Conservation (phyloP, 1,140 invertebrate species). For the Venustaconcha ellipsiformis region DNA sequence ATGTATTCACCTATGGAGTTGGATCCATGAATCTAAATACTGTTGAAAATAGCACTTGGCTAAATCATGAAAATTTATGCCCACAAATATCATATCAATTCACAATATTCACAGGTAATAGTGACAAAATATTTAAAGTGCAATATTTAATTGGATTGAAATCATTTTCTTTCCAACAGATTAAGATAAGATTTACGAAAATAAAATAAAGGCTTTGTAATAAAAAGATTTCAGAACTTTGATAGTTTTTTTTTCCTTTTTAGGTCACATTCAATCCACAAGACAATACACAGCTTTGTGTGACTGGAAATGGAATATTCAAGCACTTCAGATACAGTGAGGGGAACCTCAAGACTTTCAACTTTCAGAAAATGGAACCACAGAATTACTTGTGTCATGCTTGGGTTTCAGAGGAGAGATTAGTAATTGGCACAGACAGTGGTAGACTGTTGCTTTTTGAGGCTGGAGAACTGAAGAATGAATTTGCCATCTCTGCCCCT, state of each 20-base stretch:
- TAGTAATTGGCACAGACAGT: constrained; percentile 81
- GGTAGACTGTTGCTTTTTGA: constrained; percentile 83
- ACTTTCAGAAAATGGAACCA: constrained; percentile 84
- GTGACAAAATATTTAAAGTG: no score
- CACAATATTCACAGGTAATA: no score
- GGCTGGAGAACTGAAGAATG: constrained; percentile 80
- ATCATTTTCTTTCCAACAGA: no score
- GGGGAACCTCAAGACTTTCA: constrained; percentile 83
- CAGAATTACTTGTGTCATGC: constrained; percentile 77
- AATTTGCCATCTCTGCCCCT: constrained; percentile 56
- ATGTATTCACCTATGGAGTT: no score
- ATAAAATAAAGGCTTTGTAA: no score
- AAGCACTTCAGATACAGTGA: constrained; percentile 85
- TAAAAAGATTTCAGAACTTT: no score
- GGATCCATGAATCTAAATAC: no score
- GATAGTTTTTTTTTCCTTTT: neutral
- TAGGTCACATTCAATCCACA: constrained; percentile 81
- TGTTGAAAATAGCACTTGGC: no score
- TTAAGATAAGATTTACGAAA: no score
- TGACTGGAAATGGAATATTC: constrained; percentile 81
- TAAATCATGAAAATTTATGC: no score
- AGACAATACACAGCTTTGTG: constrained; percentile 80
- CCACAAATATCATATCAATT: no score
- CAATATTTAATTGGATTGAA: no score
- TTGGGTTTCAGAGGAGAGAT: constrained; percentile 76